These are phyloP conservation scores for Scomber colias DNA, from an alignment of 2,113 vertebrate species.

Conservation along the genomic window DNA sequence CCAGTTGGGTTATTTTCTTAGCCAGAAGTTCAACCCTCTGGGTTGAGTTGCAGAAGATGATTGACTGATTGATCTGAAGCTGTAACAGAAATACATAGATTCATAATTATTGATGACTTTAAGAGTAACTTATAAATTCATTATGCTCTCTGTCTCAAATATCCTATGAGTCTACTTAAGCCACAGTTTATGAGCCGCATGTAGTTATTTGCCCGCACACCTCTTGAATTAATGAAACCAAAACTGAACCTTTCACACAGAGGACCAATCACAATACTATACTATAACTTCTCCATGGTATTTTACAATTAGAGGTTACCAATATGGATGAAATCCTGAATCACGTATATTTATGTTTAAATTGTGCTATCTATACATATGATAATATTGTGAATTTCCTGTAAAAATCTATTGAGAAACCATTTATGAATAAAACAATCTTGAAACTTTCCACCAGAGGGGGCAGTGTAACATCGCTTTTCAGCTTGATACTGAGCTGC, in stretches of 20 bases:
- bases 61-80: constrained; percentile 85
- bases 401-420: not conserved
- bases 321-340: too few relatives aligned
- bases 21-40: constrained; percentile 83
- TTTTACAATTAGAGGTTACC: not conserved
- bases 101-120: not conserved
- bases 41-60: constrained; percentile 85
- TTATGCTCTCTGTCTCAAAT: not conserved
- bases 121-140: not conserved
- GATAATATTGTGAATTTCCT: not conserved
- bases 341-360: not conserved
- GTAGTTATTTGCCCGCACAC: too few relatives aligned
- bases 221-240: too few relatives aligned
- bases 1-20: constrained; percentile 84
- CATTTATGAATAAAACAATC: not conserved
- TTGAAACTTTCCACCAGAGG: not conserved
- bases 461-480: not conserved
- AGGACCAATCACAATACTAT: not conserved
- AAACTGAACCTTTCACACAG: not conserved
- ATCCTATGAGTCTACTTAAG: not conserved
- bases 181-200: not conserved
- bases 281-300: too few relatives aligned
- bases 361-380: not conserved
- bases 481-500: not conserved
- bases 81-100: constrained; percentile 35